Evolutionary conservation across 2,113 vertebrate genomes (phyloP), one percentile per base, ranked within the genome.

Genomic region (Emydura subglobosa): DNA sequence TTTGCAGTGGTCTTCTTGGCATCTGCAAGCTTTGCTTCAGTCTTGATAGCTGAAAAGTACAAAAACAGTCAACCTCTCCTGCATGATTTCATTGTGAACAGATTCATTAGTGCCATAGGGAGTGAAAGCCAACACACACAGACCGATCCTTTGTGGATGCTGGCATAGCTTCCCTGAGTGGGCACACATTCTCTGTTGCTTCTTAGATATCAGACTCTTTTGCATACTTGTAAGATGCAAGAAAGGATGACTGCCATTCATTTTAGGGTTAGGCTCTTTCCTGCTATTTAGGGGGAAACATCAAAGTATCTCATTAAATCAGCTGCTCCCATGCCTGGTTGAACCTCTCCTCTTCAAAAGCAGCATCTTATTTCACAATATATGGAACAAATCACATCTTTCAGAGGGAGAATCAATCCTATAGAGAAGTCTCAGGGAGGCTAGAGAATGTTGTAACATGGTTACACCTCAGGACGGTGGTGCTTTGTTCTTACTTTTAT

Each of bases 11-110:
- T 87, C 97, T 99, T 99, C 98, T 98, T 99, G 88, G 97, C 96
- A 2, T 99, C 99, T 5, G 96, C 92, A 8, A 98, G 92, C 96
- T 99, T 99, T 8, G 97, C 83, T 2, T 99, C 99, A 0, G 99
- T 98, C 98, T 99, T 99, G n/a, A 98, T 91, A 3, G 98, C 99
- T 99, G 97, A 82, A 93, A 25, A 82, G 90, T 0, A 72, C 10
- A 90, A 89, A 92, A 72, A 55, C 19, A 59, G 68, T 76, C 74
- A 78, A 47, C 11, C 74, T 27, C 27, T 47, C 7, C 53, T 7
- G 47, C 1, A 16, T 8, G 3, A 4, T 80, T 53, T 53, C 79
- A 80, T 24, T 31, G 31, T n/a, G 49, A 80, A 51, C 50, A n/a
- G 31, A 34, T 53, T 0, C 0, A 3, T 85, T 2, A 95, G 51